Base-by-base conservation (phyloP, 2,888 invertebrate species). In the Diloba caeruleocephala region DNA sequence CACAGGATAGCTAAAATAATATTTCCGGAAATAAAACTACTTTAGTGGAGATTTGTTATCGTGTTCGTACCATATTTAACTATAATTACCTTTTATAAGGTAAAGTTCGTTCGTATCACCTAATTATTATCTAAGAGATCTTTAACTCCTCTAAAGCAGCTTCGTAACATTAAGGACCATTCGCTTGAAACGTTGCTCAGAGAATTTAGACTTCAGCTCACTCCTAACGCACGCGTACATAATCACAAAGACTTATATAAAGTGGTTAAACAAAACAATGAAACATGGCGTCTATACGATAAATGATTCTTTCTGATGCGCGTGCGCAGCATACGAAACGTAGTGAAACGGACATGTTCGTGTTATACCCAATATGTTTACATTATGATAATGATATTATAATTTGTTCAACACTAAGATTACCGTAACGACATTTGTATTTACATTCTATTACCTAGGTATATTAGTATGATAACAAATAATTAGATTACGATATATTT, bases 321-420 rank as follows among this genome's bases (percentile, higher is more conserved):
- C 26, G 15, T 9, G 17, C 42, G 32, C 25, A 12, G 2, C 17
- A 28, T 12, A 3, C 21, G 21, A 5, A 21, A 29, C 19, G 9
- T 3, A 21, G 14, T 10, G 15, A 15, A 28, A 28, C 34, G 17
- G 17, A 10, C 21, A 13, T 21, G 31, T 3, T 28, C 19, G 10
- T 21, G 19, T 9, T 6, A 32, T 12, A 26, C 43, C 32, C 25
- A 23, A 25, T 0, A 8, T 33, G 6, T 4, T 21, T 3, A 13
- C 29, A 23, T 26, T 33, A 45, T 28, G 10, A 33, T 42, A 43
- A 59, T 37, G 44, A 37, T 37, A 37, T 33, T 29, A 26, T 43
- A 9, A 38, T 61, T 67, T 67, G 68, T 53, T 67, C 68, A 52
- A 46, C 21, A 37, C 3, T 61, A 61, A 67, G 43, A 67, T 42